Base-by-base conservation (phyloP, 2,113 vertebrate species). In the Sceloporus undulatus region DNA sequence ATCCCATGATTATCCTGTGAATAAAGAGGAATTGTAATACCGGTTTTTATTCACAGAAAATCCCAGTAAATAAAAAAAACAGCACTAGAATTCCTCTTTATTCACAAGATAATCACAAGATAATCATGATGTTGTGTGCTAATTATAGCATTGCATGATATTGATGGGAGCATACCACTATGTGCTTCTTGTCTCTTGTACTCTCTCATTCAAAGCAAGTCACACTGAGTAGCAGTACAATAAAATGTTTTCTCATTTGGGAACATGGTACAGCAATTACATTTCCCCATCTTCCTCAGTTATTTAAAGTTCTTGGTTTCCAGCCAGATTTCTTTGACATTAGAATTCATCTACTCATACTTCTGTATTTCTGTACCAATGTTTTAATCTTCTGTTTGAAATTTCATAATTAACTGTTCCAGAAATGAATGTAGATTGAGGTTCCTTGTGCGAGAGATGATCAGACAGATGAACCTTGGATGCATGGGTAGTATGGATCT, bases 381-480 rank as follows among this genome's bases (percentile, higher is more conserved):
- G 90, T 93, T 83, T 85, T 95, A 96, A 96, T 94, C 91, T 88
- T 88, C 74, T 75, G 87, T 95, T 96, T 95, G 88, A 90, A 93
- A 92, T 91, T 92, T 79, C 92, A 87, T 89, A 95, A 93, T 93
- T 90, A 91, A 90, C 93, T 94, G 90, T 94, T 91, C 85, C 91
- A 90, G 90, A 94, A 95, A 95, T 95, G 14, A 96, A 95, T 95
- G 94, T 91, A 81, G 92, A 96, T 95, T 95, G 95, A 85, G 93
- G 83, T 56, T 95, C 87, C 78, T 29, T 86, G 74, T 0, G 0
- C 87, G 82, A 79, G 87, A 87, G 91, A 93, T 83, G 65, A 91
- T 85, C 89, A 89, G 89, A 65, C 70, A 84, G 76, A 92, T 90
- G 92, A 95, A 91, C 90, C 90, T 59, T 88, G 90, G 48, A 91